Conservation (phyloP, 2,888 invertebrate species). For the Chrysopilus asiliformis region DNA sequence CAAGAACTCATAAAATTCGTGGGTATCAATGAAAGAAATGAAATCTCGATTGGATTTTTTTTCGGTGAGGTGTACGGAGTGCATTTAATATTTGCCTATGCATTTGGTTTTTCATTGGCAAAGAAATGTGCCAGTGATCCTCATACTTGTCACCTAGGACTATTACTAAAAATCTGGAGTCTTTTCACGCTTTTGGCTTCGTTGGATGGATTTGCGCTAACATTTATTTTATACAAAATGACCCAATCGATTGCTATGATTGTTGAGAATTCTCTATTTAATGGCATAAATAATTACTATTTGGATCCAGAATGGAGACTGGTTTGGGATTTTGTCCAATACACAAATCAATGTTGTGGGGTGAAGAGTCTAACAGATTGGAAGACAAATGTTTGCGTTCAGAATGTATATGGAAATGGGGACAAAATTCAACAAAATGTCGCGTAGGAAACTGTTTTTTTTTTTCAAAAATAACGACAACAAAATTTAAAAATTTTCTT, state of each 20-base stretch:
- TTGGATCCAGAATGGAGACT: slow-evolving; percentile 30
- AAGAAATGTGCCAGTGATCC: slow-evolving; percentile 9
- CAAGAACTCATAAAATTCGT: no score
- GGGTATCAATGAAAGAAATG: no score
- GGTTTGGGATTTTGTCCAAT: slow-evolving; percentile 30
- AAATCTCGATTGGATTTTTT: no score
- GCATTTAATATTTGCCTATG: no score
- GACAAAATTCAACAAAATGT: neutral
- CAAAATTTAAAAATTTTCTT: neutral
- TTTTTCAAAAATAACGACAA: no score
- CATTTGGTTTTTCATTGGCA: no score
- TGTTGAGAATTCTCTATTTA: slow-evolving; percentile 22
- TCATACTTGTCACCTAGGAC: slow-evolving; percentile 9
- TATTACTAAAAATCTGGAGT: slow-evolving; percentile 13
- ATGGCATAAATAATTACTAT: slow-evolving; percentile 31
- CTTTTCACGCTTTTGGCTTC: slow-evolving; percentile 11
- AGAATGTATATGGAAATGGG: slow-evolving; percentile 6
- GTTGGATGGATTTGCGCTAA: slow-evolving; percentile 8
- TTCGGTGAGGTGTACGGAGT: no score
- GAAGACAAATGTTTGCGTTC: slow-evolving; percentile 14
- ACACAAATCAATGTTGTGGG: slow-evolving; percentile 29
- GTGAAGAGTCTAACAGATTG: slow-evolving; percentile 29
- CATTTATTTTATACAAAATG: slow-evolving; percentile 6
- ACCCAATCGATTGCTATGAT: slow-evolving; percentile 4
- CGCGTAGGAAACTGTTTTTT: neutral